Percentiles rank a stretch among this genome's conserved stretches.
Conservation (phyloP, 2,797 vertebrate genomes). For the Heterohyrax brucei region DNA sequence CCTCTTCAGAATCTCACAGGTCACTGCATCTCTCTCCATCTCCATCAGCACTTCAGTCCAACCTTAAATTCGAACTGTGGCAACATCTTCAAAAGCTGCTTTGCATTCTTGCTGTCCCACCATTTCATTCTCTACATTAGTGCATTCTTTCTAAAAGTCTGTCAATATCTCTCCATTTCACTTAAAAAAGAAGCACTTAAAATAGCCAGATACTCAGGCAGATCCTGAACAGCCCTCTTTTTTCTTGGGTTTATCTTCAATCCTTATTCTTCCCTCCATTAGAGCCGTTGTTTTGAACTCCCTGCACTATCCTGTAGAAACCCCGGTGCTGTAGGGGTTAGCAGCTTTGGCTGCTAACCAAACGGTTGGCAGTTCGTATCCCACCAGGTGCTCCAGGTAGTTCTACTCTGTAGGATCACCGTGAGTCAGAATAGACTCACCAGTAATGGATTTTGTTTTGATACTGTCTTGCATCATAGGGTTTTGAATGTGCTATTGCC, state of each 20-base stretch:
- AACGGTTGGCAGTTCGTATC: too few species aligned
- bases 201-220: background rate
- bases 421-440: too few species aligned
- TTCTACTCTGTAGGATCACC: too few species aligned
- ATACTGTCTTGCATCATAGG: background rate
- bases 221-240: background rate
- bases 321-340: too few species aligned
- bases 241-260: background rate
- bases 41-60: slow-evolving; percentile 9
- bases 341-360: too few species aligned
- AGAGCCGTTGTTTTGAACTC: background rate
- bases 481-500: background rate
- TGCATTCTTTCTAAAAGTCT: slow-evolving; percentile 42
- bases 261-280: background rate
- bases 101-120: slow-evolving; percentile 51
- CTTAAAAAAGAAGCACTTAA: slow-evolving; percentile 35
- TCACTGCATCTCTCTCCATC: background rate
- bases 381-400: too few species aligned
- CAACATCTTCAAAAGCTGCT: slow-evolving; percentile 69
- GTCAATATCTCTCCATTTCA: slow-evolving; percentile 30
- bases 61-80: background rate
- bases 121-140: slow-evolving; percentile 56
- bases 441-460: too few species aligned
- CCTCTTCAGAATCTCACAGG: slow-evolving; percentile 2
- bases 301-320: background rate